Evolutionary conservation across 2,888 invertebrate genomes (phyloP), one percentile per base, ranked within the genome.

Genomic region (Phasia obesa): DNA sequence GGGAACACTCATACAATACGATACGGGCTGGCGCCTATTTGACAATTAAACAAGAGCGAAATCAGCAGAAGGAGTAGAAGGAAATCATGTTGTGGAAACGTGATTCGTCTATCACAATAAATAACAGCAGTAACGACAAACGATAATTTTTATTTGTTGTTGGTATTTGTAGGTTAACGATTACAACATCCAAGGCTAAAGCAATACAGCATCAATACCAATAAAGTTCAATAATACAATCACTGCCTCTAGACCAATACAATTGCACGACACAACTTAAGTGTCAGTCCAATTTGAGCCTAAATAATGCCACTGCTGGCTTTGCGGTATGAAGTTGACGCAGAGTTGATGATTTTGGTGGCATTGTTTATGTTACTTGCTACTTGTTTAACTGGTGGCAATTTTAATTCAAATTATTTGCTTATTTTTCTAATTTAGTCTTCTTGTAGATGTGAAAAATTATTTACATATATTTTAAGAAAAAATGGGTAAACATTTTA

Each of bases 331-430:
- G 19, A 47, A 7, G 17, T 17, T 6, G 9, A 4, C 7, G 9
- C 17, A 42, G 15, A 42, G 4, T 42, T 42, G 42, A 11, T 6
- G 13, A 4, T 42, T 17, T 44, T 17, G n/a, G 17, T 17, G 4
- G 44, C 6, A 44, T 44, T n/a, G n/a, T 19, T 19, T 2, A 4
- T 47, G 44, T 19, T 6, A 17, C 7, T 47, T 47, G 15, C 23
- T 17, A 35, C 17, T 64, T 21, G 13, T 38, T 53, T 42, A 17
- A 57, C 65, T 75, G 65, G 15, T 65, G 65, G 11, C 57, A 76
- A 67, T 76, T 76, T 67, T 51, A 59, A 76, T 76, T 67, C 75
- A 67, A 76, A 67, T 67, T 60, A 60, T 76, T 76, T 76, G 27
- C 21, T 21, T 51, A 60, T 51, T 76, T 76, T 76, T 75, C 38